Conservation (phyloP, 35 echinoderm and acorn worm genomes). For the Diadema setosum region DNA sequence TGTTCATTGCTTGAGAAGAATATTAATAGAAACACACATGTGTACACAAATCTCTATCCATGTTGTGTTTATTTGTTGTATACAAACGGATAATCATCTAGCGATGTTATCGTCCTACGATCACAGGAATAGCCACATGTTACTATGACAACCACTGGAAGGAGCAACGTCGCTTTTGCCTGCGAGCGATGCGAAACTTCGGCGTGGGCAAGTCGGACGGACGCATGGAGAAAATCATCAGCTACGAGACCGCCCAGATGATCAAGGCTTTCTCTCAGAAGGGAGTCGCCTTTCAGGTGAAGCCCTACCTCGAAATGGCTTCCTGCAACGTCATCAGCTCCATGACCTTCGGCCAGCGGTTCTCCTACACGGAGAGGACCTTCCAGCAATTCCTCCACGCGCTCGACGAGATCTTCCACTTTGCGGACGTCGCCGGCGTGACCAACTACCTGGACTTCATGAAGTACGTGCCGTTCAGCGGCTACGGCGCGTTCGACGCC, state of each 20-base stretch:
- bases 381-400: slow-evolving; percentile 9
- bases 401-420: neutral
- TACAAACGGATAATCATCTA: too few species aligned
- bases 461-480: slow-evolving; percentile 61
- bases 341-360: slow-evolving; percentile 51
- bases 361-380: slow-evolving; percentile 31
- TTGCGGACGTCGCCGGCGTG: neutral
- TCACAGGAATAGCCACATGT: neutral
- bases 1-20: too few species aligned
- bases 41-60: too few species aligned
- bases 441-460: slow-evolving; percentile 40
- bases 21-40: too few species aligned
- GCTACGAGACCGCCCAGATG: slow-evolving; percentile 1
- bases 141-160: slow-evolving; percentile 66
- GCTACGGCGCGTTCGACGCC: neutral
- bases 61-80: too few species aligned
- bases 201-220: slow-evolving; percentile 46
- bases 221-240: slow-evolving; percentile 51
- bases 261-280: slow-evolving; percentile 3
- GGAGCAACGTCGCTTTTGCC: slow-evolving; percentile 47
- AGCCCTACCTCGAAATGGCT: slow-evolving; percentile 13
- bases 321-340: slow-evolving; percentile 73
- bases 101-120: too few species aligned
- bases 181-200: slow-evolving; percentile 37
- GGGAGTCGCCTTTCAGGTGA: slow-evolving; percentile 32